Evolutionary conservation across 2,797 vertebrate species (phyloP), one percentile per base, ranked within the genome.

Genomic region (Apogon talboti): DNA sequence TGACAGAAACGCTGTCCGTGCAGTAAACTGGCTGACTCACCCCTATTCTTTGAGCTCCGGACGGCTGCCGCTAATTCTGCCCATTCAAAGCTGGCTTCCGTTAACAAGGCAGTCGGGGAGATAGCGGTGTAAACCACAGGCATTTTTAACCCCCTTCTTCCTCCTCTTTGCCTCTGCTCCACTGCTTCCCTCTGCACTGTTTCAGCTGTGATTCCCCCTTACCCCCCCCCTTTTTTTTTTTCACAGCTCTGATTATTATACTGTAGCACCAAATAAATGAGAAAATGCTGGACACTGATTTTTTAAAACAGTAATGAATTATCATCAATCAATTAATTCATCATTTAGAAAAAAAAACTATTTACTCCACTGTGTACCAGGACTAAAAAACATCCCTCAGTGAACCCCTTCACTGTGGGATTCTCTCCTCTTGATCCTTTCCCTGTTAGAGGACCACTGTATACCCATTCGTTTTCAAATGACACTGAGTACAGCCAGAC

Each of bases 11-110:
- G 87, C 89, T 90, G 88, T 83, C 80, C 48, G 11, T 63, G 87
- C 90, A 86, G 57, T 79, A 92, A 92, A 91, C 72, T 30, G 66
- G 90, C 93, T 93, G 92, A 93, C 91, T 93, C 92, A 85, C 82
- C 55, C 64, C 47, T 62, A 90, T 92, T 87, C 83, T 91, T 92
- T 93, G 86, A 90, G 80, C 79, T 74, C 65, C 49, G 70, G 62
- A 81, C 61, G 50, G 71, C 82, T 48, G 72, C 76, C 54, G 75
- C 82, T 93, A 91, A 93, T 92, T 89, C 82, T 15, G 62, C 76
- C 89, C 71, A 91, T 93, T 93, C 90, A 93, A 62, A 72, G 55
- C 64, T 51, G 82, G 91, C 89, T 92, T 92, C 90, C 59, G 19
- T 85, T 70, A 87, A 84, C 85, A 81, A 87, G 84, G 76, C 84